A percentile compares a stretch with the other conserved stretches of the same genome.
Evolutionary conservation across 1,140 invertebrate genomes (phyloP).

Genomic region (Camponotus floridanus): DNA sequence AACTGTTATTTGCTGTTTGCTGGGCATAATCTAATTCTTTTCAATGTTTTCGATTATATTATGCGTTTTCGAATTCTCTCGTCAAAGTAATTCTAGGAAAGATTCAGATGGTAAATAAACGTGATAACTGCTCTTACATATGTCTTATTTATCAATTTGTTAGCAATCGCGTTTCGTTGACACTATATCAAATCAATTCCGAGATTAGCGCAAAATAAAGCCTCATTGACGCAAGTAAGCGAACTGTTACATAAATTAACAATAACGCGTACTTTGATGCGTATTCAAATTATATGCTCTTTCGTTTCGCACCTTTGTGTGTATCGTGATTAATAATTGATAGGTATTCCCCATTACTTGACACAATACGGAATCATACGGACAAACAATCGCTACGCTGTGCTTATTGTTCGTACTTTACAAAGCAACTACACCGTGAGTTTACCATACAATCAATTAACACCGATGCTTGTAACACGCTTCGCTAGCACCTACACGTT

Average conservation of each 20-base stretch:
- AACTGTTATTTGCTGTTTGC: too few relatives aligned
- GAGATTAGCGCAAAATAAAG: not conserved
- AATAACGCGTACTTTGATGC: not conserved
- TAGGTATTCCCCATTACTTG: not conserved
- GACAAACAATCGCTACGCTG: too few relatives aligned
- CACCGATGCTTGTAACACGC: not conserved
- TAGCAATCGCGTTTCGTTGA: not conserved
- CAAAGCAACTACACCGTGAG: not conserved
- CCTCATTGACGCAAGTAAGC: not conserved
- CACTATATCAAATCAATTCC: not conserved
- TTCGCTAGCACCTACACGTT: not conserved
- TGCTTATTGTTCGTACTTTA: conserved; percentile 11
- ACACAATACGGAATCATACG: not conserved
- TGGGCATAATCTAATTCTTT: too few relatives aligned
- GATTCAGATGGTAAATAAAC: not conserved
- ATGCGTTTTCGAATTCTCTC: not conserved
- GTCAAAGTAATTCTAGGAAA: not conserved
- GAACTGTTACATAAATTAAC: not conserved
- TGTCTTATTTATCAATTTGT: conserved; percentile 2
- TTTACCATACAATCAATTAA: conserved; percentile 34
- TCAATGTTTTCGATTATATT: not conserved
- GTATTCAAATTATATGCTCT: not conserved
- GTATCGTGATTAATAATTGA: conserved; percentile 14
- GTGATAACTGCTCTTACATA: not conserved
- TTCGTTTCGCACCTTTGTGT: not conserved